Evolutionary conservation across 2,888 invertebrate species (phyloP).

Genomic region (Diaprepes abbreviatus): DNA sequence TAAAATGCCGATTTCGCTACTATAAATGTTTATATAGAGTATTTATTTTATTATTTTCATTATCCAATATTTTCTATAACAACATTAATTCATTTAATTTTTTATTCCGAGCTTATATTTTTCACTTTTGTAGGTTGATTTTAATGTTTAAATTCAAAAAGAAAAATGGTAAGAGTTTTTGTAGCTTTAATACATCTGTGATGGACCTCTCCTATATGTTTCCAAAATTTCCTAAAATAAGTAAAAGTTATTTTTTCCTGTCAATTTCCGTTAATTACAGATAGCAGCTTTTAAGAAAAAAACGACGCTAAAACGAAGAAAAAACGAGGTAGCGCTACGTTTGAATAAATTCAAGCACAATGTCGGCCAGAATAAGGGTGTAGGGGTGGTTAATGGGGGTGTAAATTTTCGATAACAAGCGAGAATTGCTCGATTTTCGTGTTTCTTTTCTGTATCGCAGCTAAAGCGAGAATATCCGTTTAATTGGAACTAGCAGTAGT

Average conservation of each 20-base stretch:
- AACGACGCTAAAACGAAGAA: constrained; percentile 14
- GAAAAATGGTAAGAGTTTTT: no score
- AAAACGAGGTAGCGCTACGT: constrained; percentile 25
- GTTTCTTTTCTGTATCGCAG: constrained; percentile 33
- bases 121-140: no score
- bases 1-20: no score
- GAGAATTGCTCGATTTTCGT: constrained; percentile 33
- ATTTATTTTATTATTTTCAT: no score
- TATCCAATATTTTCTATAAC: no score
- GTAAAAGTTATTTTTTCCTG: not conserved
- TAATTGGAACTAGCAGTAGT: constrained; percentile 46
- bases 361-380: constrained; percentile 30
- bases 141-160: no score
- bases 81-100: no score
- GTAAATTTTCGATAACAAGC: constrained; percentile 49
- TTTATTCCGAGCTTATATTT: no score
- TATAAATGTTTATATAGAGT: no score
- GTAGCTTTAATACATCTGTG: no score
- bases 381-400: constrained; percentile 43
- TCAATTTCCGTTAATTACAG: not conserved
- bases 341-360: constrained; percentile 44
- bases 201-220: no score
- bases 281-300: not conserved
- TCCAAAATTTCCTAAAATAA: no score
- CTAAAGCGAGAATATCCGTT: constrained; percentile 43